These are phyloP conservation scores for Pithys albifrons DNA, from an alignment of 2,113 vertebrate genomes.

Conservation along the genomic window DNA sequence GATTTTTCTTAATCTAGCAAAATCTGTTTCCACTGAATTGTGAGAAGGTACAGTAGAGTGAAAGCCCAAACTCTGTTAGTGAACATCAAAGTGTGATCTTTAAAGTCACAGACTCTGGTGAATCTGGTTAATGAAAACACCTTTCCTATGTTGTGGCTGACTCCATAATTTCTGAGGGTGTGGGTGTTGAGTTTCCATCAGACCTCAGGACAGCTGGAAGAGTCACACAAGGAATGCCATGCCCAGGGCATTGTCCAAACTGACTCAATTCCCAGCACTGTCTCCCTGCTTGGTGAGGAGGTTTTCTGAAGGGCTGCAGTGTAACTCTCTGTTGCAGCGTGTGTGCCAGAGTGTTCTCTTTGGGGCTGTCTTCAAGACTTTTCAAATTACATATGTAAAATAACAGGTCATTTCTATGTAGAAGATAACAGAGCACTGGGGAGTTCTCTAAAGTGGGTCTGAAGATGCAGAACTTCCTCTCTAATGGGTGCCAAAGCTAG, in stretches of 20 bases:
- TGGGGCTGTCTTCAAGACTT: neutral
- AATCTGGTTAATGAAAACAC: neutral
- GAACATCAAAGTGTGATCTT: neutral
- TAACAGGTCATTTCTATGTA: neutral
- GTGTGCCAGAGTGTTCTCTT: accelerated
- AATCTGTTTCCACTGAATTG: neutral
- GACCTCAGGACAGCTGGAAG: neutral
- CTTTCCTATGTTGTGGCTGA: accelerated
- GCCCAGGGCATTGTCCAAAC: neutral
- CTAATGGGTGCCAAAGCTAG: neutral
- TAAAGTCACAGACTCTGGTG: neutral
- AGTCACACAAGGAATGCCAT: neutral
- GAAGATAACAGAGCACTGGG: neutral
- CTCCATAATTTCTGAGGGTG: neutral
- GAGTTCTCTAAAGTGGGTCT: neutral
- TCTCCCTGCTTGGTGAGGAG: neutral
- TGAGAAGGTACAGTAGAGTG: neutral
- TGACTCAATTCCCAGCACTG: neutral
- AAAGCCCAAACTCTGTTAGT: neutral
- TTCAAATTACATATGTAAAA: neutral
- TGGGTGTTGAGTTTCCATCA: neutral
- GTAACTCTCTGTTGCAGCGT: neutral
- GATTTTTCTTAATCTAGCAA: neutral
- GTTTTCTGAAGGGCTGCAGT: neutral
- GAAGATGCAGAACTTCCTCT: neutral